Conservation (phyloP, 2,113 vertebrate genomes). For the Brachyhypopomus gauderio region DNA sequence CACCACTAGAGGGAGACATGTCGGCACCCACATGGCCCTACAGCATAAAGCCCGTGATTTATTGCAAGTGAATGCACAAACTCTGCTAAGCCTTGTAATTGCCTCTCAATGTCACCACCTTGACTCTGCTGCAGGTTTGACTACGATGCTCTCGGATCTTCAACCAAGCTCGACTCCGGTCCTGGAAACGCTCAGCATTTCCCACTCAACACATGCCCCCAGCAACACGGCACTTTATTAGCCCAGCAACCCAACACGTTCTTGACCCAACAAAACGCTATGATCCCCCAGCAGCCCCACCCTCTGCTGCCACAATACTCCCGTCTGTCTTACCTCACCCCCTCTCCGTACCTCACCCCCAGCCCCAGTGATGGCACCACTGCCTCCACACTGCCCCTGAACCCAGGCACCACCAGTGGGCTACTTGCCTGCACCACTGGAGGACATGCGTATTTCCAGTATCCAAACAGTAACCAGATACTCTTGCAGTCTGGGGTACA, state of each 20-base stretch:
- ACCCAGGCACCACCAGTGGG: constrained; percentile 63
- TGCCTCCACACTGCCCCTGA: constrained; percentile 71
- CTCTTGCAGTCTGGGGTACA: constrained; percentile 71
- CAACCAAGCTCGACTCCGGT: constrained; percentile 63
- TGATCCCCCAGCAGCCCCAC: constrained; percentile 47
- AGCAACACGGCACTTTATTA: constrained; percentile 26
- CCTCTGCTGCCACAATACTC: constrained; percentile 64
- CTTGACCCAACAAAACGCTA: constrained; percentile 23
- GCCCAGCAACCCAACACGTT: constrained; percentile 54
- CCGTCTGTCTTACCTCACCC: constrained; percentile 69
- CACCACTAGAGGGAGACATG: constrained; percentile 26
- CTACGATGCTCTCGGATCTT: constrained; percentile 66
- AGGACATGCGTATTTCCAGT: constrained; percentile 70
- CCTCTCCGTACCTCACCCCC: constrained; percentile 73
- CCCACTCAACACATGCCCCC: constrained; percentile 61
- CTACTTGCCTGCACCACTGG: constrained; percentile 67
- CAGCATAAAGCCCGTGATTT: too few species aligned
- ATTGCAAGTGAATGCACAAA: too few species aligned
- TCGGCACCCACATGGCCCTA: too few species aligned
- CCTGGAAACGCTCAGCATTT: constrained; percentile 68
- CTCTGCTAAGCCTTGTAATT: not conserved
- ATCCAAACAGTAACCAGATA: constrained; percentile 67
- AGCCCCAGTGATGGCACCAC: constrained; percentile 67
- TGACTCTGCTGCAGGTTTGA: constrained; percentile 59
- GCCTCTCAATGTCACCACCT: not conserved